Base-by-base conservation (phyloP, 2,797 vertebrate species). In the Lepus townsendii region DNA sequence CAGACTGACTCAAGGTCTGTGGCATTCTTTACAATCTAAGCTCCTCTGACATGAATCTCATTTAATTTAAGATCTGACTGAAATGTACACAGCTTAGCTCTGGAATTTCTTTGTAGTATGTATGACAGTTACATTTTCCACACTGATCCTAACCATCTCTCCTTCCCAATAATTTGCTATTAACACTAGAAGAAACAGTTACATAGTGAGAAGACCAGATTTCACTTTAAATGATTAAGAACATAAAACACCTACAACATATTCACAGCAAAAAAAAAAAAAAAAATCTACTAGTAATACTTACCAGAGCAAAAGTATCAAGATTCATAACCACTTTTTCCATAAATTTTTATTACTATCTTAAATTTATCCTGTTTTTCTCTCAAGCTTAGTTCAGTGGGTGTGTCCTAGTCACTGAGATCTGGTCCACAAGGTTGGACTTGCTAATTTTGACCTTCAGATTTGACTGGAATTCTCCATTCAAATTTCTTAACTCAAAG, bases 21-120 rank as follows among this genome's bases (percentile, higher is more conserved):
- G 17, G 76, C 9, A 85, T 60, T 88, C 82, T 80, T 80, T 87
- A 54, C 68, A 91, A 77, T 80, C 30, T n/a, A 17, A 52, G 27
- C 7, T 83, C n/a, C 63, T 88, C 22, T 66, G 35, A 88, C 60
- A 3, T 71, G 11, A 93, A 92, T 75, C 14, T 63, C 75, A 77
- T 60, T 85, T 90, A 72, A 94, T 62, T 85, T 52, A 86, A 84
- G 90, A 94, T 75, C 24, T 91, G 66, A 63, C 7, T 52, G 20
- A 82, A 91, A 75, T 94, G 83, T 77, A 83, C 96, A 32, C 20
- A 86, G 65, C 76, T 97, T 94, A 90, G 73, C 24, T 57, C 42
- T 57, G 19, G 14, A 57, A 12, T 30, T 62, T 90, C 20, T 69
- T 50, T 88, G 27, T 87, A 19, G 22, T 20, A 84, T 60, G 42